Conservation (phyloP, 2,888 invertebrate species). For the Erynnis tages region DNA sequence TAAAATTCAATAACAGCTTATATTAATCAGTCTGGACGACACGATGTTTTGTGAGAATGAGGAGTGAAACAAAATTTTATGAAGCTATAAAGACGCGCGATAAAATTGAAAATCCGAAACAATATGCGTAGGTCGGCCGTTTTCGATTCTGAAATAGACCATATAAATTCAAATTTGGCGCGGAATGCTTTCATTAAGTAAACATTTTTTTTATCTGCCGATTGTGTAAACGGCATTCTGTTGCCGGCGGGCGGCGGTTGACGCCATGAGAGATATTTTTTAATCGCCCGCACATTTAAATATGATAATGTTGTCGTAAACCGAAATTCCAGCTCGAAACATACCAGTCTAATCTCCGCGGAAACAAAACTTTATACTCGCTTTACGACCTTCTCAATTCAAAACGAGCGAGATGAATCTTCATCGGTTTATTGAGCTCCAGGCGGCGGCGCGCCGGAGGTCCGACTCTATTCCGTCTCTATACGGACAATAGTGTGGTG, state of each 20-base stretch:
- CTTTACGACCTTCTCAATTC: constrained; percentile 57
- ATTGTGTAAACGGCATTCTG: constrained; percentile 44
- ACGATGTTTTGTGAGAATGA: too few relatives aligned
- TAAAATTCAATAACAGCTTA: background rate
- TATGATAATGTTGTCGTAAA: constrained; percentile 55
- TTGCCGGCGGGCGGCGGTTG: constrained; percentile 33
- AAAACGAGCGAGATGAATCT: constrained; percentile 35
- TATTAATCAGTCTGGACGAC: background rate
- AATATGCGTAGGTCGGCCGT: constrained; percentile 52
- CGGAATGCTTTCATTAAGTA: constrained; percentile 51
- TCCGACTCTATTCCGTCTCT: constrained; percentile 38
- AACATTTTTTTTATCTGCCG: constrained; percentile 50
- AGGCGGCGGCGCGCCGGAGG: constrained; percentile 43
- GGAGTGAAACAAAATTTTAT: constrained; percentile 34
- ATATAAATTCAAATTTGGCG: constrained; percentile 59
- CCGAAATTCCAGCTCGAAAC: constrained; percentile 36
- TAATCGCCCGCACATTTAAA: constrained; percentile 34
- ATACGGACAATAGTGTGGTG: constrained; percentile 51
- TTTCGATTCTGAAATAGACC: constrained; percentile 48
- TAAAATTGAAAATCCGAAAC: constrained; percentile 40
- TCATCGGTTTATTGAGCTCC: constrained; percentile 41
- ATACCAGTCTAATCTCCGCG: constrained; percentile 46
- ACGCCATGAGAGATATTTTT: constrained; percentile 33
- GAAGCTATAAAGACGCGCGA: constrained; percentile 31
- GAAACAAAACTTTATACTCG: constrained; percentile 51